Evolutionary conservation across 2,888 invertebrate species (phyloP), one percentile per base, ranked within the genome.

Genomic region (Agrotis ipsilon): DNA sequence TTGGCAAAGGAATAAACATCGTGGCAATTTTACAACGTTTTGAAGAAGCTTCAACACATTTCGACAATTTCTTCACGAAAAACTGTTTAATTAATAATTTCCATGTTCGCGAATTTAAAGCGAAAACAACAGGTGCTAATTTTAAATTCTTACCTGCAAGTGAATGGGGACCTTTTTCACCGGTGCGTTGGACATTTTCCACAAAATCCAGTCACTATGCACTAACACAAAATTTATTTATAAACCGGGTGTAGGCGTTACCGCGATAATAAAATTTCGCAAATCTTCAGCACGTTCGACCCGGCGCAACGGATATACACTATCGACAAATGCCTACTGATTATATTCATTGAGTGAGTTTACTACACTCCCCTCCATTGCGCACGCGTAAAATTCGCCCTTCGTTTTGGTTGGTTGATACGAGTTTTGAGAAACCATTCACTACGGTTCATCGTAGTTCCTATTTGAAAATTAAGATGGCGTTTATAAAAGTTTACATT

Each of bases 151-250:
- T 95, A 99, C 98, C 97, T 98, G 98, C 90, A 98, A 97, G 96
- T 99, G 99, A 92, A 99, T 98, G 73, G 99, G 99, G 76, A 99
- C 98, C 96, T 99, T 99, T 96, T 99, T 99, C 85, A 99, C 98
- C 82, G 98, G 98, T 83, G 98, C 98, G 92, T 88, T 93, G 77
- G 90, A 87, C 97, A 97, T 98, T 92, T 94, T 96, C 13, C 84
- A 89, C 89, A 78, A 90, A 89, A 89, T 89, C 83, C 88, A 89
- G 88, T 86, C 92, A 94, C 93, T 88, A 86, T 88, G 86, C 94
- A 95, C 94, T 86, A 89, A 88, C 91, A 93, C 92, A 88, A 88
- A 88, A 83, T 92, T 92, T 94, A 94, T 94, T 94, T 92, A 88
- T 91, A 92, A 92, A 90, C 79, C 85, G 83, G 79, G 92, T 91